Base-by-base conservation (phyloP, 2,113 vertebrate genomes). In the Paradoxurus hermaphroditus region DNA sequence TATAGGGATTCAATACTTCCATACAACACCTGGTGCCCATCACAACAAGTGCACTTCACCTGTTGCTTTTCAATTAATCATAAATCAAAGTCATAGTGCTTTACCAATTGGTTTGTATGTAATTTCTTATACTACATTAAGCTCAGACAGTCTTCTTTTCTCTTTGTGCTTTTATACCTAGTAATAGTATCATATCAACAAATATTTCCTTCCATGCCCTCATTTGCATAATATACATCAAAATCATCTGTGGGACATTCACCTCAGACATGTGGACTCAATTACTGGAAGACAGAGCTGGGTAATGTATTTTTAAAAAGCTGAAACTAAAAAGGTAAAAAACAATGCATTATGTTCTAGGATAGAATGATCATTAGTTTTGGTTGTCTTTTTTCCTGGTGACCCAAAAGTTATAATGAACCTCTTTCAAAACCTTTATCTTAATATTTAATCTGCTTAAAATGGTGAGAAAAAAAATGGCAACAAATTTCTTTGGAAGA, bases 121-220 rank as follows among this genome's bases (percentile, higher is more conserved):
- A 91, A 96, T 94, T 96, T 95, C 44, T 91, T 90, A 53, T 7
- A 84, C 5, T 90, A 82, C 82, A 53, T 89, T 93, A 87, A 90
- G 27, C 27, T 97, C 29, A 87, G n/a, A 85, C 75, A 16, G 8
- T 51, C 44, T 82, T 92, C 41, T 81, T 49, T 85, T 87, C 92
- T 94, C 75, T 78, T 25, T 92, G 29, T 88, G 59, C 13, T 93
- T 94, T 94, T 90, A 84, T 86, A 94, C 0, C 44, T 95, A 97
- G 53, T 63, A 91, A 81, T 34, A 85, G 59, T 85, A 84, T 67
- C 31, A 34, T 46, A 82, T n/a, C 41, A 92, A 73, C 2, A 29
- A 78, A 65, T 85, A 73, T 90, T 96, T 85, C 56, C 21, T 90
- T 78, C 27, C 5, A 25, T 79, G 9, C 31, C 23, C 46, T 94